Percentiles rank a stretch among this genome's conserved stretches.
phyloP scores from a whole-genome alignment of 2,888 invertebrate species.

The Drosophila percnosoma region DNA sequence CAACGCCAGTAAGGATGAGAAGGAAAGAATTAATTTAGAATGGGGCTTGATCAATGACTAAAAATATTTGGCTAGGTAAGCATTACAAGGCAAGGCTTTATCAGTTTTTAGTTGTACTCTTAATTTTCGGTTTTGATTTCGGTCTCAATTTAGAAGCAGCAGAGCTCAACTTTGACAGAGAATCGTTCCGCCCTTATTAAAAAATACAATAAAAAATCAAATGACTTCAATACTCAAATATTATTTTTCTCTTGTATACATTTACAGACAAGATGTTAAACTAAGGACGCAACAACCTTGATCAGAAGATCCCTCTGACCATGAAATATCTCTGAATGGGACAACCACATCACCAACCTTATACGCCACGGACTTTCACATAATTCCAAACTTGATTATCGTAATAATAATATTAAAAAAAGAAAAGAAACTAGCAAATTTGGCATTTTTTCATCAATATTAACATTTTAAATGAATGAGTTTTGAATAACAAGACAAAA shows the following conservation, averaged over 20 bases:
- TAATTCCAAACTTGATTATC: constrained; percentile 36
- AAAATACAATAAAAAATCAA: neutral
- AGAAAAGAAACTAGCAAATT: constrained; percentile 54
- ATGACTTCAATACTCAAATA: constrained; percentile 3
- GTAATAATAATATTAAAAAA: constrained; percentile 18
- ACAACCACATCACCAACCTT: constrained; percentile 52
- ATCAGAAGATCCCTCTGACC: constrained; percentile 13
- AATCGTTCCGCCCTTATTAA: constrained; percentile 48
- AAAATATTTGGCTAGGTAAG: constrained; percentile 77
- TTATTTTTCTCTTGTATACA: constrained; percentile 10
- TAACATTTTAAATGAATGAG: constrained; percentile 71
- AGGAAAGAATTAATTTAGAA: constrained; percentile 44
- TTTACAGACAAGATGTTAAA: constrained; percentile 63
- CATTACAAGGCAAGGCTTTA: constrained; percentile 66
- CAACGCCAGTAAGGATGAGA: constrained; percentile 40
- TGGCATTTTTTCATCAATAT: constrained; percentile 60
- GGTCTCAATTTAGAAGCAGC: constrained; percentile 60
- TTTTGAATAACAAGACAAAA: constrained; percentile 58
- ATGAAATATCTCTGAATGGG: constrained; percentile 15
- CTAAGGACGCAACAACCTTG: constrained; percentile 34
- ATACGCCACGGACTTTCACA: constrained; percentile 55
- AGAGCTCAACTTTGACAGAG: constrained; percentile 77
- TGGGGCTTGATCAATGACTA: constrained; percentile 68
- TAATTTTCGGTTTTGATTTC: constrained; percentile 52
- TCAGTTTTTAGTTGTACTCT: constrained; percentile 60